phyloP scores from a whole-genome alignment of 2,888 invertebrate species.

The Pachymerium ferrugineum region DNA sequence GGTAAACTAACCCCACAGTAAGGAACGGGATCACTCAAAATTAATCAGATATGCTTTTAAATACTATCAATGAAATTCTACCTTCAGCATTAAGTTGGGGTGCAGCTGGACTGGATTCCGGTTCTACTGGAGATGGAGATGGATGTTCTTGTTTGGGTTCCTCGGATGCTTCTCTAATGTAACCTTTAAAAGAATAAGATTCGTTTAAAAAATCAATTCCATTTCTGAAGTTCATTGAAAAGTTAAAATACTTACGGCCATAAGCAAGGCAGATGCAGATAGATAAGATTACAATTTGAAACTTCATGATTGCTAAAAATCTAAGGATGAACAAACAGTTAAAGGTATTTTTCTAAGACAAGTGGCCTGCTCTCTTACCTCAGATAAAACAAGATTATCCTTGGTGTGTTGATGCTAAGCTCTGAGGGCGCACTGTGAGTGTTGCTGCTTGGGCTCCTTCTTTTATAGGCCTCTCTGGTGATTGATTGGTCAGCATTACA shows the following conservation, averaged over 20 bases:
- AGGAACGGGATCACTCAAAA: too few relatives aligned
- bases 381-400: neutral
- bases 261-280: neutral
- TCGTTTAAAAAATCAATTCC: neutral
- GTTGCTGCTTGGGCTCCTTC: neutral
- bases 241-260: neutral
- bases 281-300: neutral
- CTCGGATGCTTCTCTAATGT: neutral
- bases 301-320: neutral
- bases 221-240: too few relatives aligned
- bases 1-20: too few relatives aligned
- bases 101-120: neutral
- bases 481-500: slow-evolving; percentile 24
- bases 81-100: neutral
- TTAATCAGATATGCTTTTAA: too few relatives aligned
- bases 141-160: neutral
- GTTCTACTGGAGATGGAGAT: neutral
- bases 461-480: neutral
- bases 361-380: neutral
- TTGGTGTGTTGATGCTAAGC: slow-evolving; percentile 17
- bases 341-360: neutral
- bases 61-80: neutral
- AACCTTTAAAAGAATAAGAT: neutral
- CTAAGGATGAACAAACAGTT: neutral
- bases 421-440: slow-evolving; percentile 15